Conservation (phyloP, 2,113 vertebrate genomes). For the Elaphurus davidianus region DNA sequence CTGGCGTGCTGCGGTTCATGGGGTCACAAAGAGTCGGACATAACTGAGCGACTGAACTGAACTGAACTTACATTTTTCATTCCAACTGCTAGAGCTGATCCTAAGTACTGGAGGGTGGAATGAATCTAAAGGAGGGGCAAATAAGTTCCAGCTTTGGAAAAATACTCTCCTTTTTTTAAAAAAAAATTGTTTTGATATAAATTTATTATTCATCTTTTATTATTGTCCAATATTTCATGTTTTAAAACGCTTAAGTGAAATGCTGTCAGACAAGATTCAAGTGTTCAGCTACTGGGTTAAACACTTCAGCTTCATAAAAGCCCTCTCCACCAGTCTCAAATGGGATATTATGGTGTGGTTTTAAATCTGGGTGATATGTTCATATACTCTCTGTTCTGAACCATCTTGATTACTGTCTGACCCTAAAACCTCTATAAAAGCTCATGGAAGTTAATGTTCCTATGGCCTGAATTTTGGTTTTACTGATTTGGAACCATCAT, state of each 20-base stretch:
- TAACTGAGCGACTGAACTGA: no score
- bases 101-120: not conserved
- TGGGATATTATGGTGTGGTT: not conserved
- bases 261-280: not conserved
- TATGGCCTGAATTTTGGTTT: not conserved
- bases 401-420: not conserved
- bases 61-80: not conserved
- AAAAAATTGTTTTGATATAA: not conserved
- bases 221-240: not conserved
- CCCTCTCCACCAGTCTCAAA: not conserved
- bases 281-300: not conserved
- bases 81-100: not conserved
- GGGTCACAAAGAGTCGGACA: no score
- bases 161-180: not conserved
- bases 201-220: not conserved
- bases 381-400: not conserved
- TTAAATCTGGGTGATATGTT: not conserved
- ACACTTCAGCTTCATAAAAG: not conserved
- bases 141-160: not conserved
- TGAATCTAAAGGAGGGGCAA: not conserved
- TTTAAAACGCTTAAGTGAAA: not conserved
- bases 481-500: not conserved
- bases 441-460: slow-evolving; percentile 14
- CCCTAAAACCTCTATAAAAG: not conserved
- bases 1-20: no score